Conservation (phyloP, 2,888 invertebrate species). For the Drosophila histrio region DNA sequence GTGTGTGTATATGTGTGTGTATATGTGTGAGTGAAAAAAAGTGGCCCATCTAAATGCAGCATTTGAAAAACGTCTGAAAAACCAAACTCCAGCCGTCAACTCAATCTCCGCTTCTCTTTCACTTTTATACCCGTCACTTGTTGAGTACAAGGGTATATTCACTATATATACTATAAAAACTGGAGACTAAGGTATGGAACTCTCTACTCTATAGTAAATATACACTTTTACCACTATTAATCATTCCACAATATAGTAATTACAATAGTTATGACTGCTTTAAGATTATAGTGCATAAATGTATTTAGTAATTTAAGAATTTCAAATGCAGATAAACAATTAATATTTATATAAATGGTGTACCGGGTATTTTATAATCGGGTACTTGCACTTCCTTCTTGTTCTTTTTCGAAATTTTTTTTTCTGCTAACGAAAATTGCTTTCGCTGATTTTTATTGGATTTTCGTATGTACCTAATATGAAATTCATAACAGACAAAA, state of each 20-base stretch:
- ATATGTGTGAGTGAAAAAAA: not conserved
- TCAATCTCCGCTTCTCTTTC: constrained; percentile 35
- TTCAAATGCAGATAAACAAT: too few species aligned
- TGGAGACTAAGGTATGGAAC: too few species aligned
- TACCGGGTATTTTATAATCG: not conserved
- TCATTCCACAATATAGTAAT: too few species aligned
- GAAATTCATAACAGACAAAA: constrained; percentile 71
- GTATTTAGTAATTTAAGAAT: too few species aligned
- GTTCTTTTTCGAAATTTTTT: constrained; percentile 1
- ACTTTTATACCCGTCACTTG: not conserved
- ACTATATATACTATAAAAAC: too few species aligned
- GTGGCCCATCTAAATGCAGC: constrained; percentile 18
- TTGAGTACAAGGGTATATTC: not conserved
- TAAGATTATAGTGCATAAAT: too few species aligned
- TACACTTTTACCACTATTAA: too few species aligned
- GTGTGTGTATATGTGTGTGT: constrained; percentile 7
- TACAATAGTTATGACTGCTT: too few species aligned
- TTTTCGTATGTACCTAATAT: constrained; percentile 71
- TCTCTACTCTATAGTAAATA: too few species aligned
- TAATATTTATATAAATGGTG: not conserved
- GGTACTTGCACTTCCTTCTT: not conserved
- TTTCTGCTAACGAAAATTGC: constrained; percentile 64
- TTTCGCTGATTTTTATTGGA: constrained; percentile 78
- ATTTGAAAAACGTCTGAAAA: constrained; percentile 25
- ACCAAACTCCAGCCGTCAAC: constrained; percentile 25